A percentile compares a stretch with the other conserved stretches of the same genome.
These are phyloP conservation scores for Rosalia funebris DNA, from an alignment of 2,888 invertebrate species.

Conservation along the genomic window DNA sequence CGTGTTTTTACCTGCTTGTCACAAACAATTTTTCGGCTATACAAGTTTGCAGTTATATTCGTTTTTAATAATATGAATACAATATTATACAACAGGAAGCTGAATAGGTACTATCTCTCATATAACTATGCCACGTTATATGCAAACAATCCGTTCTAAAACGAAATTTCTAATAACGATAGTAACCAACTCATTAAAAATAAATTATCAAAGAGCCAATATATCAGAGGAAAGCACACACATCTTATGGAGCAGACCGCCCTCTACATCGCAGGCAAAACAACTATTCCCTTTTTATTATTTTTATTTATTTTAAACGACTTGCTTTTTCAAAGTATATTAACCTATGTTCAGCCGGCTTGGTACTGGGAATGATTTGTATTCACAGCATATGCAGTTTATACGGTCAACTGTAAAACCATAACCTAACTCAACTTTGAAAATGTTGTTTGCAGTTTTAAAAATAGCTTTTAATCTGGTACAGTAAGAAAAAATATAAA, in stretches of 20 bases:
- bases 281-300: constrained; percentile 51
- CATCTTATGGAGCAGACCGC: constrained; percentile 50
- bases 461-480: constrained; percentile 62
- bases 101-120: too few relatives aligned
- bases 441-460: constrained; percentile 63
- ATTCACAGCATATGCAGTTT: constrained; percentile 35
- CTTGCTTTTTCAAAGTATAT: constrained; percentile 64
- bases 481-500: constrained; percentile 45
- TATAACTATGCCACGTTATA: too few relatives aligned
- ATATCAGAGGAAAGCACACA: constrained; percentile 48
- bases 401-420: constrained; percentile 56
- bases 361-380: constrained; percentile 38
- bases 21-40: too few relatives aligned
- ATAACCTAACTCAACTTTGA: constrained; percentile 64
- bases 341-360: constrained; percentile 58
- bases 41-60: too few relatives aligned
- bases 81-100: too few relatives aligned
- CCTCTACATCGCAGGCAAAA: constrained; percentile 54
- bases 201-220: constrained; percentile 31
- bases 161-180: neutral
- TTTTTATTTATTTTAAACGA: constrained; percentile 62
- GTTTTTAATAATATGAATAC: too few relatives aligned
- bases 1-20: too few relatives aligned
- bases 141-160: too few relatives aligned
- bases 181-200: neutral